Evolutionary conservation across 2,888 invertebrate species (phyloP).

Genomic region (Andrena bucephala): DNA sequence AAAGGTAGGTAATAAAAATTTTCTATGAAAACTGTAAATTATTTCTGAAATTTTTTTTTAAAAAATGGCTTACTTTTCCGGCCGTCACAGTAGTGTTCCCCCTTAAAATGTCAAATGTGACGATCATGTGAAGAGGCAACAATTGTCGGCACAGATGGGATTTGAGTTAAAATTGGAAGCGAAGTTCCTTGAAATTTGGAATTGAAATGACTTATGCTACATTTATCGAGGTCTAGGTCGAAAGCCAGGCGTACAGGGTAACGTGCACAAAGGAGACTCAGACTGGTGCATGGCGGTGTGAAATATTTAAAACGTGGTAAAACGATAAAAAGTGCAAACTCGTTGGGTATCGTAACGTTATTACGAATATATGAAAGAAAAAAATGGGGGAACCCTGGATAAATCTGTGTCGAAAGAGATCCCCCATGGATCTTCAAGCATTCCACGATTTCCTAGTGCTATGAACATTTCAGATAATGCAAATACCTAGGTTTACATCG

Average conservation of each 20-base stretch:
- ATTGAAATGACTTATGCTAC: slow-evolving; percentile 28
- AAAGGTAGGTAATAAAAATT: no score
- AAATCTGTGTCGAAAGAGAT: background rate
- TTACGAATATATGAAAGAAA: background rate
- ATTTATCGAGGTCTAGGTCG: slow-evolving; percentile 53
- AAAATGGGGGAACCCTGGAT: background rate
- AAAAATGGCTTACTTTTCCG: no score
- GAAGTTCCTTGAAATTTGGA: slow-evolving; percentile 31
- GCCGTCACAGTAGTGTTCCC: no score
- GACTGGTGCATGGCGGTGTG: background rate
- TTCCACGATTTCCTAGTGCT: no score
- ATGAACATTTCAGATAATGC: no score
- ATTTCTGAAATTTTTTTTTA: no score
- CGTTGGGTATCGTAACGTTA: background rate
- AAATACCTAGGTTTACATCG: no score
- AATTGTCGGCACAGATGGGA: background rate
- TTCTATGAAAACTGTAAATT: no score
- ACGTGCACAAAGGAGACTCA: background rate
- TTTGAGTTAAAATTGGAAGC: background rate
- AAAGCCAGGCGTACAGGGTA: slow-evolving; percentile 13
- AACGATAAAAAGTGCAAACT: background rate
- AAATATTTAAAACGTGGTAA: slow-evolving; percentile 11
- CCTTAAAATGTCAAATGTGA: background rate
- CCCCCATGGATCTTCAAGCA: background rate
- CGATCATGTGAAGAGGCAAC: background rate